Percentiles rank a stretch among this genome's conserved stretches.
Conservation (phyloP, 1,140 invertebrate genomes). For the Drosophila parabipectinata region DNA sequence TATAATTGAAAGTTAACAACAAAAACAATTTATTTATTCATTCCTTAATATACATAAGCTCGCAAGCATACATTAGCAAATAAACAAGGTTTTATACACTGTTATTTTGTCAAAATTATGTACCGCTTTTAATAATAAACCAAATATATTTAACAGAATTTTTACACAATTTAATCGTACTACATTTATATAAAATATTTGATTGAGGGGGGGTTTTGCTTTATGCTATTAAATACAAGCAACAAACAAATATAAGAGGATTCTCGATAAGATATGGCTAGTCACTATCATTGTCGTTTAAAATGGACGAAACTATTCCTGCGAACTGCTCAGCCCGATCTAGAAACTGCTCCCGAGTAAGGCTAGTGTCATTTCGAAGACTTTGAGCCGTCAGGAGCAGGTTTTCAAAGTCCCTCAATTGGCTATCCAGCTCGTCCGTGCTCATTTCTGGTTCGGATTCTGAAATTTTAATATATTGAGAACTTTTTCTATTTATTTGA, state of each 20-base stretch:
- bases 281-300: slow-evolving; percentile 63
- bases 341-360: slow-evolving; percentile 57
- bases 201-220: neutral
- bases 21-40: slow-evolving; percentile 77
- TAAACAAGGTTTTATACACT: slow-evolving; percentile 61
- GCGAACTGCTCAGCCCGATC: slow-evolving; percentile 59
- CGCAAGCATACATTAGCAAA: slow-evolving; percentile 62
- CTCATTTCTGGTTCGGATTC: slow-evolving; percentile 14
- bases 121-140: slow-evolving; percentile 65
- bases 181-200: neutral
- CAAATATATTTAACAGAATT: slow-evolving; percentile 60
- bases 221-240: slow-evolving; percentile 2
- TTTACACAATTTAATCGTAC: neutral
- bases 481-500: neutral
- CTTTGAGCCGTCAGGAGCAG: slow-evolving; percentile 57
- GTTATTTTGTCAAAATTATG: slow-evolving; percentile 56
- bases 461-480: neutral
- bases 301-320: slow-evolving; percentile 55
- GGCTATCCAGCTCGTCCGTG: slow-evolving; percentile 48
- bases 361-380: slow-evolving; percentile 46
- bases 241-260: slow-evolving; percentile 9
- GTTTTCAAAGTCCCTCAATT: slow-evolving; percentile 65
- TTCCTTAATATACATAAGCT: slow-evolving; percentile 75
- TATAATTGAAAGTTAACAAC: slow-evolving; percentile 70
- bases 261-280: slow-evolving; percentile 10